Evolutionary conservation across 2,797 vertebrate genomes (phyloP), one percentile per base, ranked within the genome.

Genomic region (Adelosebastes latens): DNA sequence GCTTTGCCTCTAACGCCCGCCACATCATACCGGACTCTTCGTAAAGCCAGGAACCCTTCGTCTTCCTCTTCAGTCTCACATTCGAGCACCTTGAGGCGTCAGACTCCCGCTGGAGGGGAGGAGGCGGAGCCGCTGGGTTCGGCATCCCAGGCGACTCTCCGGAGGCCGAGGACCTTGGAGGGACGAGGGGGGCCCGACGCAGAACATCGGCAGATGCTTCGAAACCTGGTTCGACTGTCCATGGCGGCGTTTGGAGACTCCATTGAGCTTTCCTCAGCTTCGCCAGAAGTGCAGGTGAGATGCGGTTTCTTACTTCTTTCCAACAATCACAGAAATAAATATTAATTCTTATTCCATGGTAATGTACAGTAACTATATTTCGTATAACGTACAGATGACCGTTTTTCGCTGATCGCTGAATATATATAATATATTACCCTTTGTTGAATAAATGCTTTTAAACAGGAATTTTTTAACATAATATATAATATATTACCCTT

Each of bases 231-330:
- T 7, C 95, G 98, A 4, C 92, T 99, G 52, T 99, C 98, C 0
- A 97, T 99, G 96, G 98, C 97, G 6, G 98, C 97, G 0, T 96
- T 99, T 9, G 97, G 97, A 0, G 97, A 98, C 83, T 93, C 96
- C 3, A 95, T 94, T 0, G 96, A 98, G 79, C 96, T 98, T 0
- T 96, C 96, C 0, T 93, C 97, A 11, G 97, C 98, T 63, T 98
- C 98, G 0, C 96, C 97, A 5, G 98, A 98, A 0, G 97, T 99
- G 62, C 98, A 99, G 97, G 98, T 99, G 95, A 93, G 95, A 68
- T 6, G 1, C 2, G 3, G 2, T 12, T 18, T 67, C 24, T 69
- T 29, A 31, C 7, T 58, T 31, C 2, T 25, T 52, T 36, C 2
- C 5, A 67, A n/a, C 7, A 14, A 22, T 58, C 10, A 31, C 20